Conservation (phyloP, 2,888 invertebrate genomes). For the Molanna angustata region DNA sequence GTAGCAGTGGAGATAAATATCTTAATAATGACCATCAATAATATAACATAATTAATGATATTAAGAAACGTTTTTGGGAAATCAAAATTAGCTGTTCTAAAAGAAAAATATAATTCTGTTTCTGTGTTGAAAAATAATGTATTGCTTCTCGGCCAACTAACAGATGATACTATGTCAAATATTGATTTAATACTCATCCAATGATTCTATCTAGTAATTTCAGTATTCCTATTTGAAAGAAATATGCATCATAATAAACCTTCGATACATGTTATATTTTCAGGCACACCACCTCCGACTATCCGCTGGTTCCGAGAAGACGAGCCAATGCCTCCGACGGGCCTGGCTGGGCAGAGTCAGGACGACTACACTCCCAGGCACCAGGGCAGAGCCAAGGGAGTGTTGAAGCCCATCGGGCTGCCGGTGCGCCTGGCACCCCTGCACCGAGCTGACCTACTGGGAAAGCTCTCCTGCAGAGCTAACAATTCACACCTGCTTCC, state of each 20-base stretch:
- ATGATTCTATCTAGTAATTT: no score
- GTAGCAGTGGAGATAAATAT: no score
- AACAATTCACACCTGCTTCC: constrained; percentile 58
- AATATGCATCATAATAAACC: background rate
- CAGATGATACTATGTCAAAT: no score
- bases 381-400: constrained; percentile 14
- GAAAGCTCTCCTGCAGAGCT: constrained; percentile 58
- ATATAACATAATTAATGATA: no score
- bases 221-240: no score
- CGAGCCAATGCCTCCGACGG: constrained; percentile 13
- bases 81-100: no score
- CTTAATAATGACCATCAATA: no score
- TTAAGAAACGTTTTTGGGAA: no score
- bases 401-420: constrained; percentile 24
- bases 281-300: constrained; percentile 29
- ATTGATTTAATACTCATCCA: no score
- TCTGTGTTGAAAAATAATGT: no score
- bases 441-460: constrained; percentile 52
- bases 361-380: constrained; percentile 7
- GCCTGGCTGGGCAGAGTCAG: background rate
- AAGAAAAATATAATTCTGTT: no score
- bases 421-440: constrained; percentile 39
- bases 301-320: constrained; percentile 28
- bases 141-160: no score
- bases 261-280: background rate